A percentile compares a stretch with the other conserved stretches of the same genome.
These are phyloP conservation scores for Poeciliopsis prolifica DNA, from an alignment of 2,113 vertebrate species.

Conservation along the genomic window DNA sequence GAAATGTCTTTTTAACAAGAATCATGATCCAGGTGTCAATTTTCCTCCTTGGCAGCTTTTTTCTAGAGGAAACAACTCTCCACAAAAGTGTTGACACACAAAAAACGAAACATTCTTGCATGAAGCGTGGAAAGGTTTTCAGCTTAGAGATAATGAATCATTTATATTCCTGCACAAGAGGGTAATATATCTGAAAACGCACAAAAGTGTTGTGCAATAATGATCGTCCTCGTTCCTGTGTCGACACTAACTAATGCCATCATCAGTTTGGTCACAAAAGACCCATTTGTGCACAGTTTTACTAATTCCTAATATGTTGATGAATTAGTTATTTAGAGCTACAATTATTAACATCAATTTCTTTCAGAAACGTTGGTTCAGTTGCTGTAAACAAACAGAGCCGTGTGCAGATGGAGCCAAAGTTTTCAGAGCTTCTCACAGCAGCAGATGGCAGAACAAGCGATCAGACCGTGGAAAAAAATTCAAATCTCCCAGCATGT, in stretches of 20 bases:
- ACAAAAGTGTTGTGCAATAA: neutral
- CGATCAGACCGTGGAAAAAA: conserved; percentile 16
- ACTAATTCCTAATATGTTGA: conserved; percentile 9
- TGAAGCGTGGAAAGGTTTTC: neutral
- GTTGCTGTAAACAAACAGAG: conserved; percentile 55
- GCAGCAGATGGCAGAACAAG: conserved; percentile 61
- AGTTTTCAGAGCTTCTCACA: conserved; percentile 48
- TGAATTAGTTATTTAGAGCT: neutral
- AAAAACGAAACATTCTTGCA: conserved; percentile 4
- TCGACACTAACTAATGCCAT: conserved; percentile 22
- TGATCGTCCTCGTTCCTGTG: conserved; percentile 1
- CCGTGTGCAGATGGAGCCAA: conserved; percentile 56
- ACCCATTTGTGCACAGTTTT: neutral
- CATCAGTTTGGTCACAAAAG: conserved; percentile 12
- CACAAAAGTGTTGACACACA: neutral
- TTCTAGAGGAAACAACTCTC: conserved; percentile 17
- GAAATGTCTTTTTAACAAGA: conserved; percentile 21
- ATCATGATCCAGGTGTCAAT: conserved; percentile 24
- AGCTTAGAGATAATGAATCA: conserved; percentile 16
- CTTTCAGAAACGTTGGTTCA: conserved; percentile 33
- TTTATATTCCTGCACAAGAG: neutral
- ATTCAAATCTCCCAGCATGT: conserved; percentile 43
- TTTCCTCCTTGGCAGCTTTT: conserved; percentile 12
- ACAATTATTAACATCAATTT: neutral
- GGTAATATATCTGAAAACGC: neutral